Evolutionary conservation across 2,797 vertebrate genomes (phyloP).

Genomic region (Gallinago solitaria): DNA sequence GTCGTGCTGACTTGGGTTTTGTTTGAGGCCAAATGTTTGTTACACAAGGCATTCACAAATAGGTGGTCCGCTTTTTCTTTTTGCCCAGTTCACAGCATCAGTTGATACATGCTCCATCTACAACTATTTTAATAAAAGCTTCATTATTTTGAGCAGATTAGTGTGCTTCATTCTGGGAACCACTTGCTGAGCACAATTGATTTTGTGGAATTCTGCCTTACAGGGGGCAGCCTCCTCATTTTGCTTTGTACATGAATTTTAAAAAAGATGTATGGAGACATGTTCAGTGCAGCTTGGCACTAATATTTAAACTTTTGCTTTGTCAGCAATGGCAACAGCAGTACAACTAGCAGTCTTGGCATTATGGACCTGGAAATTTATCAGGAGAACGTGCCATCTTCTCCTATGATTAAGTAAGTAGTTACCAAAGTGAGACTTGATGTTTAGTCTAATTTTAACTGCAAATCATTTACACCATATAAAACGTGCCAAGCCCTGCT

Average conservation of each 20-base stretch:
- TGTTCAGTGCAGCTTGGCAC: conserved; percentile 66
- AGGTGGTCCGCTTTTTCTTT: not conserved
- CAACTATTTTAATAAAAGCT: not conserved
- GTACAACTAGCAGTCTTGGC: conserved; percentile 91
- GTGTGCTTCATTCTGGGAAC: not conserved
- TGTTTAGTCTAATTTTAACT: conserved; percentile 70
- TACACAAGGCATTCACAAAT: not conserved
- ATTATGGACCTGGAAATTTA: conserved; percentile 91
- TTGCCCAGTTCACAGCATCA: not conserved
- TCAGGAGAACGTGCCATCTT: conserved; percentile 86
- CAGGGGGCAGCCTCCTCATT: not conserved
- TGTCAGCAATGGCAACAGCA: conserved; percentile 95
- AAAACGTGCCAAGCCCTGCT: conserved; percentile 56
- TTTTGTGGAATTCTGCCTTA: not conserved
- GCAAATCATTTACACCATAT: conserved; percentile 16
- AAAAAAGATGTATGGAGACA: conserved; percentile 4
- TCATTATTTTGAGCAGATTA: not conserved
- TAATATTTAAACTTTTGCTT: conserved; percentile 82
- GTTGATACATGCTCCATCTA: not conserved
- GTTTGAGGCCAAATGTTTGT: not conserved
- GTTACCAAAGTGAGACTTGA: conserved; percentile 55
- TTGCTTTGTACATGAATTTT: not conserved
- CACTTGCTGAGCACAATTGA: not conserved
- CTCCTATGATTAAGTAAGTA: conserved; percentile 88
- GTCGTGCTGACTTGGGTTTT: not conserved